These are phyloP conservation scores for Chelidonichthys spinosus DNA, from an alignment of 2,797 vertebrate species.

Conservation along the genomic window DNA sequence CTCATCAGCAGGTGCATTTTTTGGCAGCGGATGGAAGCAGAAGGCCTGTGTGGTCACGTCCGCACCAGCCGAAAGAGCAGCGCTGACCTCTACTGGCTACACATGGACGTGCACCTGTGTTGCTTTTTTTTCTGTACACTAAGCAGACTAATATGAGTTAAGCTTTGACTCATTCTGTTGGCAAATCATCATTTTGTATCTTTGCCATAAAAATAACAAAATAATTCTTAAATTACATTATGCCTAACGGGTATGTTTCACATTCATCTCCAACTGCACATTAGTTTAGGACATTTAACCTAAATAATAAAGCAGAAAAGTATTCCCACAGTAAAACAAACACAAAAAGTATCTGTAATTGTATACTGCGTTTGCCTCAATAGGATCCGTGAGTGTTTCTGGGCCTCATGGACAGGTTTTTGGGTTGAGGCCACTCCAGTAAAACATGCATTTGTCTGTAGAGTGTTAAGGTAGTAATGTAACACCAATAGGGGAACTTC, in stretches of 20 bases:
- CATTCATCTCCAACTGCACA: background rate
- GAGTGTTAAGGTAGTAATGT: background rate
- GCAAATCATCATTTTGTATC: background rate
- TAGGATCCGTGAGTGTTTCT: background rate
- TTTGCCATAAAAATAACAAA: background rate
- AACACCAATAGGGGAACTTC: background rate
- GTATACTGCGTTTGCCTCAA: slow-evolving; percentile 8
- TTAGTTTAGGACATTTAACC: background rate
- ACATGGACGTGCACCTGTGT: background rate
- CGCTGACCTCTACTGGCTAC: slow-evolving; percentile 71
- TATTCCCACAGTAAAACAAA: background rate
- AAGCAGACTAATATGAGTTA: background rate
- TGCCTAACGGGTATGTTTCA: background rate
- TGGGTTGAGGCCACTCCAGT: slow-evolving; percentile 7
- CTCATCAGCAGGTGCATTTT: slow-evolving; percentile 76
- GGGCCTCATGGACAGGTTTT: background rate
- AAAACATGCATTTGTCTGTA: background rate
- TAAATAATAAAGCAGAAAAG: background rate
- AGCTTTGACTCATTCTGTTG: background rate
- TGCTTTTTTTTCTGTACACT: background rate
- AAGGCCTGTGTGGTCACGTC: background rate
- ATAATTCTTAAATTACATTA: background rate
- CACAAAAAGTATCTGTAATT: background rate
- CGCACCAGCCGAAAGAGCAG: slow-evolving; percentile 22
- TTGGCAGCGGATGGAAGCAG: slow-evolving; percentile 43